Conservation (phyloP, 2,113 vertebrate genomes). For the Seriola rivoliana region DNA sequence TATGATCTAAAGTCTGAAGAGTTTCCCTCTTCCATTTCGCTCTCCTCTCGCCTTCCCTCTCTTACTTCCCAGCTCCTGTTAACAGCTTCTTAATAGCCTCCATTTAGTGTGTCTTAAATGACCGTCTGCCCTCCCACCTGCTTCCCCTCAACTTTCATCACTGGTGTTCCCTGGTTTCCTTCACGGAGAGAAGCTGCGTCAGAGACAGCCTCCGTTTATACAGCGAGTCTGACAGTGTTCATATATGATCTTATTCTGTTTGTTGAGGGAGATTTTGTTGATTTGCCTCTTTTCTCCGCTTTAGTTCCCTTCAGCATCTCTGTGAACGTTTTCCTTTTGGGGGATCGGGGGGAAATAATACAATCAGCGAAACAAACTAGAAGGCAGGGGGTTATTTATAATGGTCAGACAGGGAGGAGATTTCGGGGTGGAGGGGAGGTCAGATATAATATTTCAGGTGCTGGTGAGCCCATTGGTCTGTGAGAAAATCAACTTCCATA, state of each 20-base stretch:
- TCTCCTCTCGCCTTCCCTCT: neutral
- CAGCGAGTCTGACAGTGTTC: rapidly evolving
- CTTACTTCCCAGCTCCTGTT: neutral
- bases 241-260: neutral
- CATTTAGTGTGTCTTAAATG: conserved; percentile 35
- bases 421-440: conserved; percentile 39
- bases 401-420: conserved; percentile 55
- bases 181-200: neutral
- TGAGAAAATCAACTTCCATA: conserved; percentile 91
- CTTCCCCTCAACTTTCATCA: conserved; percentile 56
- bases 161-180: neutral
- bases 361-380: conserved; percentile 61
- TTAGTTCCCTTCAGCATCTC: neutral
- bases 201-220: neutral
- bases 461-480: conserved; percentile 90
- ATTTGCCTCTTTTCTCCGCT: neutral
- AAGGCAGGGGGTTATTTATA: conserved; percentile 79
- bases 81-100: conserved; percentile 36
- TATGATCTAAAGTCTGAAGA: neutral
- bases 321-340: neutral
- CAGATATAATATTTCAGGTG: conserved; percentile 77
- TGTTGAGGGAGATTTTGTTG: neutral
- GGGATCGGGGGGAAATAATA: conserved; percentile 9
- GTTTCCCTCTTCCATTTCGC: neutral
- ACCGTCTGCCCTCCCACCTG: conserved; percentile 47